Percentiles rank a stretch among this genome's conserved stretches.
Evolutionary conservation across 2,888 invertebrate genomes (phyloP).

Genomic region (Carterocephalus palaemon): DNA sequence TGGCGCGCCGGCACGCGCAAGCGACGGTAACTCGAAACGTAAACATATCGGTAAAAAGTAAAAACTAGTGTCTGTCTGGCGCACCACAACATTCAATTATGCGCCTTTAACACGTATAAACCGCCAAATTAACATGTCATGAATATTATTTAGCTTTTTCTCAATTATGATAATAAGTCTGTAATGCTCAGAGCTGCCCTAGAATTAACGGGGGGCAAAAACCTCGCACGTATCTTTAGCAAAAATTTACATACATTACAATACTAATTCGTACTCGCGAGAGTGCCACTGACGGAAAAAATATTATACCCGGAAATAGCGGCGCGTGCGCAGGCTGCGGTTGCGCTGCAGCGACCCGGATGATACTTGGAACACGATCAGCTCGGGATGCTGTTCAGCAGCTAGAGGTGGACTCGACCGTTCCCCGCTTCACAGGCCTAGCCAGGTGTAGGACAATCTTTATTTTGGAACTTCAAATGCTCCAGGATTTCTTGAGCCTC

Average conservation of each 20-base stretch:
- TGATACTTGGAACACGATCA: too few relatives aligned
- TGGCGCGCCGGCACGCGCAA: too few relatives aligned
- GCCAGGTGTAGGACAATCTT: too few relatives aligned
- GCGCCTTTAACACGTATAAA: conserved; percentile 64
- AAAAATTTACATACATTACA: conserved; percentile 67
- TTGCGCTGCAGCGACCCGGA: too few relatives aligned
- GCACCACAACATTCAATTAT: conserved; percentile 57
- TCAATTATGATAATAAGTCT: conserved; percentile 46
- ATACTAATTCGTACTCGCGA: conserved; percentile 51
- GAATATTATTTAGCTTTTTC: conserved; percentile 74
- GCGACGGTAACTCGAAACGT: conserved; percentile 39
- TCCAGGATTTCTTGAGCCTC: too few relatives aligned
- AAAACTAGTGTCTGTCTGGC: conserved; percentile 15
- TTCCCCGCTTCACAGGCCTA: too few relatives aligned
- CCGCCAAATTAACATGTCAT: conserved; percentile 72
- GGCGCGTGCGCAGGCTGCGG: conserved; percentile 36
- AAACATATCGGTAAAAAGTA: conserved; percentile 30
- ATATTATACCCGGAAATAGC: conserved; percentile 47
- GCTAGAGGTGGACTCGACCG: too few relatives aligned
- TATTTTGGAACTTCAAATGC: too few relatives aligned
- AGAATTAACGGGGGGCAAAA: conserved; percentile 64
- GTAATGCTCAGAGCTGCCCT: conserved; percentile 57
- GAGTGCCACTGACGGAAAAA: conserved; percentile 41
- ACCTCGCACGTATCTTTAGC: conserved; percentile 57
- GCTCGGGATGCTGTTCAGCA: too few relatives aligned